phyloP scores from a whole-genome alignment of 2,888 invertebrate species.

The Aricia artaxerxes region DNA sequence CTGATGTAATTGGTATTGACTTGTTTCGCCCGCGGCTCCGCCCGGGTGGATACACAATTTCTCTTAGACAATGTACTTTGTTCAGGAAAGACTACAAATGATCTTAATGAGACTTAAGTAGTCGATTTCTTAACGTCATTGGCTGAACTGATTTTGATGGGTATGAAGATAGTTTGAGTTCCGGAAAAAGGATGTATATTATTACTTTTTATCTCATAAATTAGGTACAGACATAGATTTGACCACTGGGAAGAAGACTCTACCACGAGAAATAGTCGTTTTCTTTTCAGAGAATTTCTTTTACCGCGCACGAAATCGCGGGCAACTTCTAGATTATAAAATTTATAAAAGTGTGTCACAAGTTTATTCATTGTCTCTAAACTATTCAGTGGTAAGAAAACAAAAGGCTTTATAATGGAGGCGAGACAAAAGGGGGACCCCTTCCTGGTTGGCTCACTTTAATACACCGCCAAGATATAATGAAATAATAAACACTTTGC shows the following conservation, averaged over 20 bases:
- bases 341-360: neutral
- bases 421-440: neutral
- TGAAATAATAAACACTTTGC: slow-evolving; percentile 12
- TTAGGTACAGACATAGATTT: too few relatives aligned
- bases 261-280: neutral
- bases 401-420: slow-evolving; percentile 23
- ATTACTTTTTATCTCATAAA: too few relatives aligned
- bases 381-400: slow-evolving; percentile 15
- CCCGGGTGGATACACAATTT: too few relatives aligned
- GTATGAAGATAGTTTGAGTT: too few relatives aligned
- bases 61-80: neutral
- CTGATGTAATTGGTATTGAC: neutral
- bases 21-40: neutral
- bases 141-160: too few relatives aligned
- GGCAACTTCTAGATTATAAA: neutral
- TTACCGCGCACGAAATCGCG: neutral
- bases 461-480: slow-evolving; percentile 3
- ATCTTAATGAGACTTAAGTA: neutral
- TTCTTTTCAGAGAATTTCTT: neutral
- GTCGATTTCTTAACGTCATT: neutral
- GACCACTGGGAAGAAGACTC: too few relatives aligned
- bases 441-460: neutral
- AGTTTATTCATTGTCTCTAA: slow-evolving; percentile 27
- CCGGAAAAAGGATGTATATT: too few relatives aligned
- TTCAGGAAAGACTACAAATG: neutral